A percentile compares a stretch with the other conserved stretches of the same genome.
phyloP scores from a whole-genome alignment of 2,888 invertebrate species.

The Cerceris rybyensis region DNA sequence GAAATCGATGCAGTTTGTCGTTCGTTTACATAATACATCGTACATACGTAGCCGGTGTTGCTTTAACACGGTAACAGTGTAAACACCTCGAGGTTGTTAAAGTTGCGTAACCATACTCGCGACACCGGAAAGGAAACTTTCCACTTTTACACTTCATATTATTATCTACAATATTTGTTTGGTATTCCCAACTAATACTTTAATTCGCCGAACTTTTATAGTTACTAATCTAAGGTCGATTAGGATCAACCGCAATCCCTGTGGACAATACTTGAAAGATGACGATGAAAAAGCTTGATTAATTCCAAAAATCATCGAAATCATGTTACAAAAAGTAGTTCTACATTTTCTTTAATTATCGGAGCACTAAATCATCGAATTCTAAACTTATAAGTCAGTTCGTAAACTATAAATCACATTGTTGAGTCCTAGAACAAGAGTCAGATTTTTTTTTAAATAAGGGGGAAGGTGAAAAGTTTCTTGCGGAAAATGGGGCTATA shows the following conservation, averaged over 20 bases:
- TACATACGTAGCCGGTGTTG: constrained; percentile 22
- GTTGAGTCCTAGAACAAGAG: too few species aligned
- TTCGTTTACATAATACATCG: constrained; percentile 28
- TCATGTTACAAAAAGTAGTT: too few species aligned
- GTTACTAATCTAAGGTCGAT: constrained; percentile 24
- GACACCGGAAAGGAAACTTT: constrained; percentile 21
- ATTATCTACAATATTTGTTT: neutral
- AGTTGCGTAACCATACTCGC: constrained; percentile 29
- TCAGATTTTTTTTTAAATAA: too few species aligned
- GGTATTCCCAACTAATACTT: constrained; percentile 17
- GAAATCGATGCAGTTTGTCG: constrained; percentile 27
- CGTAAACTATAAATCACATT: too few species aligned
- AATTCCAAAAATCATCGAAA: too few species aligned
- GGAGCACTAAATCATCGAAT: too few species aligned
- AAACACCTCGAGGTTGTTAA: constrained; percentile 42
- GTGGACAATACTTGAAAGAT: too few species aligned
- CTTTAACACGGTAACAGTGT: constrained; percentile 10
- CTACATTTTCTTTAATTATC: too few species aligned
- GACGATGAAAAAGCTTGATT: too few species aligned
- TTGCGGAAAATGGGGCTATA: too few species aligned
- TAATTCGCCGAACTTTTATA: constrained; percentile 34
- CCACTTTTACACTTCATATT: constrained; percentile 26
- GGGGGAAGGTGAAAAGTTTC: too few species aligned
- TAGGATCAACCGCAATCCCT: constrained; percentile 21
- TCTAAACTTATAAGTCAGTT: too few species aligned